Base-by-base conservation (phyloP, 2,113 vertebrate species). In the Barbus barbus region DNA sequence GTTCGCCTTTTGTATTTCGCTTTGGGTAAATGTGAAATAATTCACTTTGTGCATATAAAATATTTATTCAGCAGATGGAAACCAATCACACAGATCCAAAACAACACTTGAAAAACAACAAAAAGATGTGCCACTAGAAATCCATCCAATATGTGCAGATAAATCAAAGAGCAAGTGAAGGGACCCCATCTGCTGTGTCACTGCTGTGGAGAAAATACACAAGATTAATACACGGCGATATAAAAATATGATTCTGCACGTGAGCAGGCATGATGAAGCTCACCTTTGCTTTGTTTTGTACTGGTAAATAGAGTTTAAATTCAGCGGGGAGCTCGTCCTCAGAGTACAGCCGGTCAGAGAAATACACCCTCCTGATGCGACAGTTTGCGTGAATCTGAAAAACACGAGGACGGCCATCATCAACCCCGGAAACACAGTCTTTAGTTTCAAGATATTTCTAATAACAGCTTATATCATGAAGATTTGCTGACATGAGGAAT, bases 271-370 rank as follows among this genome's bases (percentile, higher is more conserved):
- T 22, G 67, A 14, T 26, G 2, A 2, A n/a, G 72, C 90, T 95
- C 84, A 98, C 97, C 96, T 99, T 98, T 9, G 95, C 93, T 91
- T 99, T 99, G 92, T 95, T 99, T 92, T 98, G 97, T 74, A 98
- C 96, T 3, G 98, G 98, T 63, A 99, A 91, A 44, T 97, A 99
- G 0, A 99, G 95, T 92, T 99, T 99, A 91, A 99, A 99, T 91
- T 99, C 98, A 0, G 97, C 97, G 0, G 98, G 98, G 53, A 99
- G 95, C 88, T 99, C 97, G 5, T 99, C 97, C 88, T 99, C 98
- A 0, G 98, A 96, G 90, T 99, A 99, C 58, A 99, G 95, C 69
- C 98, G 93, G 92, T 99, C 98, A 8, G 97, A 99, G 94, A 99
- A 99, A 91, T 99, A 99, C 41, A 99, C 97, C 72, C 97, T 94